Percentiles rank a stretch among this genome's conserved stretches.
These are phyloP conservation scores for Siphamia tubifer DNA, from an alignment of 2,113 vertebrate genomes.

Conservation along the genomic window DNA sequence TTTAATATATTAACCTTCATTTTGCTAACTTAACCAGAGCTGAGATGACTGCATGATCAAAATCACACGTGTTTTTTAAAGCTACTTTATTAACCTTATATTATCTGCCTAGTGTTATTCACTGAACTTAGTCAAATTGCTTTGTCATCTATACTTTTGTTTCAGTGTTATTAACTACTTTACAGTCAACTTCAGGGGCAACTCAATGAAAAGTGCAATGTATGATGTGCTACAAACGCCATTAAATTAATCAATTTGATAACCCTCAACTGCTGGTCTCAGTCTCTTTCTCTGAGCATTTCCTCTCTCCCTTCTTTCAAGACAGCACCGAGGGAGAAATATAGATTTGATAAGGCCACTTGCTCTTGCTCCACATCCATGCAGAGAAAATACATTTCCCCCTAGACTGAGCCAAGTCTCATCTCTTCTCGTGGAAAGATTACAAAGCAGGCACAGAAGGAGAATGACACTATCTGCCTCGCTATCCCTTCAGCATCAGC, in stretches of 20 bases:
- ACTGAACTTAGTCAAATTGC: background rate
- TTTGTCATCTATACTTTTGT: background rate
- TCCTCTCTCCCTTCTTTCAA: constrained; percentile 11
- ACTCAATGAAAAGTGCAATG: constrained; percentile 1
- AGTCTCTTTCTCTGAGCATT: background rate
- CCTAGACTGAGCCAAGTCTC: constrained; percentile 26
- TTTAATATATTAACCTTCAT: too few species aligned
- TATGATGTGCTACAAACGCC: constrained; percentile 37
- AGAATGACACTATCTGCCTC: constrained; percentile 28
- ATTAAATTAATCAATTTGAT: constrained; percentile 53
- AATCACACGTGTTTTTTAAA: background rate
- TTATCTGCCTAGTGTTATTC: background rate
- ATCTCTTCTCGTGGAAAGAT: constrained; percentile 44
- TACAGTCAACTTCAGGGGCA: constrained; percentile 19
- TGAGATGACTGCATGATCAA: background rate
- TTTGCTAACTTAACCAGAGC: background rate
- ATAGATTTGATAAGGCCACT: constrained; percentile 56
- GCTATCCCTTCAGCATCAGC: background rate
- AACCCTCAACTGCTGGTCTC: constrained; percentile 1
- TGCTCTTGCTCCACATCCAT: constrained; percentile 24
- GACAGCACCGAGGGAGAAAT: constrained; percentile 36
- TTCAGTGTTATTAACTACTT: constrained; percentile 16
- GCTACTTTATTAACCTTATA: too few species aligned
- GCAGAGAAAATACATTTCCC: constrained; percentile 49
- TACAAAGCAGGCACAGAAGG: constrained; percentile 27